Conservation (phyloP, 1,140 invertebrate species). For the Polyergus mexicanus region DNA sequence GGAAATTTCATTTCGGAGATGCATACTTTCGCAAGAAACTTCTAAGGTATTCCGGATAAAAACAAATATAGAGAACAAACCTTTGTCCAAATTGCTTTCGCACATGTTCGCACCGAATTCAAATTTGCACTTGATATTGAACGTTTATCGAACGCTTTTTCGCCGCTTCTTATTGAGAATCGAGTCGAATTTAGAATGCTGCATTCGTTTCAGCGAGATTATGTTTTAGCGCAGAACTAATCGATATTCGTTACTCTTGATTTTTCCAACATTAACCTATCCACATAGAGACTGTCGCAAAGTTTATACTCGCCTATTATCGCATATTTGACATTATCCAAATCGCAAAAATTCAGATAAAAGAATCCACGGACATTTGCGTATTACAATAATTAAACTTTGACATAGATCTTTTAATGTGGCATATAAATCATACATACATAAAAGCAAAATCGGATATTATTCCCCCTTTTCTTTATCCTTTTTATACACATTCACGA, state of each 20-base stretch:
- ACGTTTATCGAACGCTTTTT: slow-evolving; percentile 2
- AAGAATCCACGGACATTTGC: background rate
- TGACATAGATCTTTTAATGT: background rate
- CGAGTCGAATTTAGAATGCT: slow-evolving; percentile 23
- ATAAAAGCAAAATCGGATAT: background rate
- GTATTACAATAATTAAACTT: slow-evolving; percentile 15
- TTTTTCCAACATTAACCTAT: slow-evolving; percentile 37
- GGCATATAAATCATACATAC: background rate
- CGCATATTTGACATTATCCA: background rate
- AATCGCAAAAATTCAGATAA: slow-evolving; percentile 3
- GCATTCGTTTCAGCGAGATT: slow-evolving; percentile 10
- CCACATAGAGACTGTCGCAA: slow-evolving; percentile 6
- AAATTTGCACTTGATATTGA: slow-evolving; percentile 9
- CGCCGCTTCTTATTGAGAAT: background rate
- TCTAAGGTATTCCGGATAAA: background rate
- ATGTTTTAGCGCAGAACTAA: slow-evolving; percentile 33
- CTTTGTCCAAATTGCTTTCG: background rate
- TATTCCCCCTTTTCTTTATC: background rate
- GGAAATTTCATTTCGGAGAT: background rate
- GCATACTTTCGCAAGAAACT: background rate
- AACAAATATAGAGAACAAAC: background rate
- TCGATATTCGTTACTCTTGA: slow-evolving; percentile 43
- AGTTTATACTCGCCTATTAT: slow-evolving; percentile 18
- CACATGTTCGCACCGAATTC: background rate
- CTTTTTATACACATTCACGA: background rate